Evolutionary conservation across 2,888 invertebrate genomes (phyloP), one percentile per base, ranked within the genome.

Genomic region (Ramazzottius varieornatus): DNA sequence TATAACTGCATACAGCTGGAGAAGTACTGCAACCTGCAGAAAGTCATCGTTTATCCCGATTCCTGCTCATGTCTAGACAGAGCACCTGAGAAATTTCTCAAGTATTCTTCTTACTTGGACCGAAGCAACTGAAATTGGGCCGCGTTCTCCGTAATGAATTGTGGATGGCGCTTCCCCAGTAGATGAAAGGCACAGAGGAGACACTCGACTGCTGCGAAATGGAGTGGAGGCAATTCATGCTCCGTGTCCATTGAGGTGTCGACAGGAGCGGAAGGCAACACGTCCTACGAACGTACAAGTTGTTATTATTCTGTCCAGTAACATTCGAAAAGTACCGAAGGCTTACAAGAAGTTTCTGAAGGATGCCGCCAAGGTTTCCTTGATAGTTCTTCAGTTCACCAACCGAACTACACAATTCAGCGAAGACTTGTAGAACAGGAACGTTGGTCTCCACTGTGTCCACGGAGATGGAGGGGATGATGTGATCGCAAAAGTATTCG

Each of bases 91-190:
- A n/a, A n/a, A n/a, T n/a, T n/a, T n/a, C n/a, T n/a, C n/a, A n/a
- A n/a, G n/a, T n/a, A n/a, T n/a, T n/a, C n/a, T n/a, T n/a, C n/a
- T n/a, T n/a, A n/a, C n/a, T n/a, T n/a, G n/a, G n/a, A n/a, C n/a
- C n/a, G n/a, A n/a, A n/a, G n/a, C n/a, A n/a, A n/a, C n/a, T n/a
- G n/a, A n/a, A n/a, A n/a, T n/a, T n/a, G n/a, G n/a, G n/a, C n/a
- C n/a, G n/a, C n/a, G n/a, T n/a, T 8, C 54, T 54, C 54, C 54
- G 20, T 29, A 29, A 54, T 4, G 24, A 54, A 54, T 24, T 54
- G 54, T 54, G 13, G 54, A 29, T 54, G 54, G 54, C 54, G 54
- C 29, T 54, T 54, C 16, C 54, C 54, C 54, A 54, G 54, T 29
- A 29, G n/a, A 54, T 54, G 54, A 24, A 54, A 54, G 29, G 54